Base-by-base conservation (phyloP, 2,888 invertebrate genomes). In the Plebejus melissa region DNA sequence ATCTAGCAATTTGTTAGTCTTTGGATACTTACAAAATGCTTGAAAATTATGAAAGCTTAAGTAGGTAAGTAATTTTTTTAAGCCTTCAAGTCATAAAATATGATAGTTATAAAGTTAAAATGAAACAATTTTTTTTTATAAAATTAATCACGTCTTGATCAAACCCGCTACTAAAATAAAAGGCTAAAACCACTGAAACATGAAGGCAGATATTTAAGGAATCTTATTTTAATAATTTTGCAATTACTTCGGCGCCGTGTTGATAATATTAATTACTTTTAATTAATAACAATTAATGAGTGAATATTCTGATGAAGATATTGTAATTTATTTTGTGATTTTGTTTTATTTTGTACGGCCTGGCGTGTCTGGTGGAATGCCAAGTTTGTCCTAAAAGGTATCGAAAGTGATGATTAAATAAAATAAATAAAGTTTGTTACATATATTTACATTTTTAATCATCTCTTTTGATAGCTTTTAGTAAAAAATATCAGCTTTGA, bases 261-360 rank as follows among this genome's bases (percentile, higher is more conserved):
- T 60, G 60, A 60, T 60, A 60, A 60, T 60, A 60, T 28, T 60
- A 28, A 60, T 60, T 60, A 28, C 28, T 28, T 11, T 28, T 60
- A 60, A 60, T 60, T 60, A 28, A 60, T 60, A 60, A 60, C 28
- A 60, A 60, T 60, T 60, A 60, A 60, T 22, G 22, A 22, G 60
- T 28, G 28, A 60, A 60, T 28, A 60, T 28, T 60, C 22, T 28
- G 60, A 60, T 60, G 11, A 60, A 28, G 60, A 60, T 60, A 4
- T 60, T 28, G 28, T 60, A 60, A 60, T 60, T 60, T 16, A 65
- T 65, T 65, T 65, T 9, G 28, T 13, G 65, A 32, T 65, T 65
- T 65, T 36, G 16, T 36, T 65, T 65, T 16, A 2, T 60, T 60
- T 60, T 28, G 6, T 32, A 65, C 16, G 32, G 32, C 28, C 36